Evolutionary conservation across 2,113 vertebrate genomes (phyloP).

Genomic region (Colossoma macropomum): DNA sequence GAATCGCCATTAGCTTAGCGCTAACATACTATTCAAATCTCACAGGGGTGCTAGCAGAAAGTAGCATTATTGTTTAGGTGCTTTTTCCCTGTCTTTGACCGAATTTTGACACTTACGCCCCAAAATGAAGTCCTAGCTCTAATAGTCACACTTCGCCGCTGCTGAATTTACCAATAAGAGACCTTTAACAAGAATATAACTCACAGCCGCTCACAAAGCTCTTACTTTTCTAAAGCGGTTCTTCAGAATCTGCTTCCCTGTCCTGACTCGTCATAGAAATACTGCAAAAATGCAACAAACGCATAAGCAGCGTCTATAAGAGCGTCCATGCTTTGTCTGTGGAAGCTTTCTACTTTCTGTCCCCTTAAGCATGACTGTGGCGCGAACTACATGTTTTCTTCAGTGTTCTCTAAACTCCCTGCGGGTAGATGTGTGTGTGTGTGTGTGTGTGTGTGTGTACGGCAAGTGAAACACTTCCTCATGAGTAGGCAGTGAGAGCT

Average conservation of each 20-base stretch:
- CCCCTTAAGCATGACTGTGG: background rate
- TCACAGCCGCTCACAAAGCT: too few relatives aligned
- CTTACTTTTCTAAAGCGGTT: too few relatives aligned
- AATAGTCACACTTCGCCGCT: too few relatives aligned
- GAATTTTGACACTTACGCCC: too few relatives aligned
- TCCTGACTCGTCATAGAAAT: background rate
- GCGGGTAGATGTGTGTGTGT: conserved; percentile 1
- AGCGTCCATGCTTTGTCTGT: background rate
- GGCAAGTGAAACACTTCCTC: conserved; percentile 49
- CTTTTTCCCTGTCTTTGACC: too few relatives aligned
- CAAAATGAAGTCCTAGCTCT: too few relatives aligned
- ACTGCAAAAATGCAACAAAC: background rate
- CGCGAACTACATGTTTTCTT: conserved; percentile 12
- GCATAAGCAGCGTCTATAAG: background rate
- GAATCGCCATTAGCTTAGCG: too few relatives aligned
- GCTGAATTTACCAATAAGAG: too few relatives aligned
- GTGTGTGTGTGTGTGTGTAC: conserved; percentile 13
- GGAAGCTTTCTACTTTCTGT: background rate
- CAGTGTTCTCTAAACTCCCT: conserved; percentile 17
- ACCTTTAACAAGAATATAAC: too few relatives aligned
- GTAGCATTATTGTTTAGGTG: too few relatives aligned
- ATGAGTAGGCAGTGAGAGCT: conserved; percentile 48
- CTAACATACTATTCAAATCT: too few relatives aligned
- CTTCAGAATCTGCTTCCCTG: background rate
- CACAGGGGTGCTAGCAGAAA: too few relatives aligned